Base-by-base conservation (phyloP, 1,140 invertebrate species). In the Radopholus similis region DNA sequence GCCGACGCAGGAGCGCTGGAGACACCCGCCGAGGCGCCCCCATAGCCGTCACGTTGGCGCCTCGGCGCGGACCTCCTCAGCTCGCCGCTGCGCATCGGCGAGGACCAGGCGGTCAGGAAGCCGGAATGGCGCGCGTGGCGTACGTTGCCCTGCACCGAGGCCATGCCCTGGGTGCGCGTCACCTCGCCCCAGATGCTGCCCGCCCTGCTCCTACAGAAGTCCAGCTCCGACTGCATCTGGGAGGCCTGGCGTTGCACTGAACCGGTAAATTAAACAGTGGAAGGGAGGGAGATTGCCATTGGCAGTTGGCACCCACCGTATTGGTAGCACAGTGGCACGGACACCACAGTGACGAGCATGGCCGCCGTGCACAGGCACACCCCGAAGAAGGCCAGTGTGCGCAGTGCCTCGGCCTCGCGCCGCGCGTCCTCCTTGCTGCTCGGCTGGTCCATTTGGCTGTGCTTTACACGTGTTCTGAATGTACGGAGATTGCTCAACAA, bases 281-380 rank as follows among this genome's bases (percentile, higher is more conserved):
- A n/a, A 57, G 18, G 21, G 4, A 57, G 23, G 13, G 23, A 2
- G 34, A 37, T 26, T 57, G 18, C 21, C 4, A 13, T 42, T 47
- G 44, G n/a, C 23, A 23, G 4, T 15, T 49, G 5, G 21, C 47
- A 1, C n/a, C 44, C 44, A 34, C 58, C 58, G 32, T 62, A 34
- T 49, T 62, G 58, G 34, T 62, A 62, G 35, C 58, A 62, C 26
- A 62, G 4, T 15, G 58, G 58, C 28, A 62, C 47, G 9, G 40
- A 62, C 15, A 62, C 47, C 1, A 62, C 58, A 4, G 55, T 35
- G 37, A 75, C 18, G 44, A 73, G 55, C 35, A 21, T 68, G 42
- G 63, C 63, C n/a, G 55, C 53, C 37, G 63, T 64, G 42, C 63
- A 32, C 1, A 64, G 56, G 32, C 63, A 55, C 35, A 64, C 53